A percentile compares a stretch with the other conserved stretches of the same genome.
These are phyloP conservation scores for Saguinus midas DNA, from an alignment of 2,113 vertebrate genomes.

Conservation along the genomic window DNA sequence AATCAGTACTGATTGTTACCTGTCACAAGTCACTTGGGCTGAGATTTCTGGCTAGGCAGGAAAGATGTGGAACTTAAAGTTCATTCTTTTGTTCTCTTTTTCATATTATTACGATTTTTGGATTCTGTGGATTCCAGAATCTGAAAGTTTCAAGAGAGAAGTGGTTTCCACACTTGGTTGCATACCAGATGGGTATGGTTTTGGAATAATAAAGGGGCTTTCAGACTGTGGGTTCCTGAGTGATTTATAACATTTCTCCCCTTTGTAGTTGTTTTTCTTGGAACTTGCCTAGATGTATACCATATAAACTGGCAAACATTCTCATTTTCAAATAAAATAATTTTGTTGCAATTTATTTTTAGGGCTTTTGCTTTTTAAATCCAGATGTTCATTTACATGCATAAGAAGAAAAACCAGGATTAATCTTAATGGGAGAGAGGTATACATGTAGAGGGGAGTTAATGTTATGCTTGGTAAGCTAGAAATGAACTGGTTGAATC, in stretches of 20 bases:
- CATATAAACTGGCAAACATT: background rate
- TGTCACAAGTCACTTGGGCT: background rate
- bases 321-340: constrained; percentile 11
- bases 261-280: background rate
- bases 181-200: background rate
- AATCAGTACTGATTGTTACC: background rate
- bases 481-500: background rate
- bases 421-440: background rate
- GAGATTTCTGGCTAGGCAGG: background rate
- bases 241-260: background rate
- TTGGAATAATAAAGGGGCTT: constrained; percentile 2
- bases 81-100: constrained; percentile 33
- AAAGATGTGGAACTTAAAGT: background rate
- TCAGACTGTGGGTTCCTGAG: background rate
- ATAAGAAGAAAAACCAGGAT: background rate
- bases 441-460: background rate
- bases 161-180: background rate
- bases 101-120: background rate
- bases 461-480: background rate
- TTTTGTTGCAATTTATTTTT: constrained; percentile 17
- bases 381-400: background rate
- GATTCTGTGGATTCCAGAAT: constrained; percentile 7
- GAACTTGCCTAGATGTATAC: constrained; percentile 11
- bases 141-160: constrained; percentile 29
- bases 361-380: background rate